phyloP scores from a whole-genome alignment of 2,797 vertebrate species.

The Gila robusta region DNA sequence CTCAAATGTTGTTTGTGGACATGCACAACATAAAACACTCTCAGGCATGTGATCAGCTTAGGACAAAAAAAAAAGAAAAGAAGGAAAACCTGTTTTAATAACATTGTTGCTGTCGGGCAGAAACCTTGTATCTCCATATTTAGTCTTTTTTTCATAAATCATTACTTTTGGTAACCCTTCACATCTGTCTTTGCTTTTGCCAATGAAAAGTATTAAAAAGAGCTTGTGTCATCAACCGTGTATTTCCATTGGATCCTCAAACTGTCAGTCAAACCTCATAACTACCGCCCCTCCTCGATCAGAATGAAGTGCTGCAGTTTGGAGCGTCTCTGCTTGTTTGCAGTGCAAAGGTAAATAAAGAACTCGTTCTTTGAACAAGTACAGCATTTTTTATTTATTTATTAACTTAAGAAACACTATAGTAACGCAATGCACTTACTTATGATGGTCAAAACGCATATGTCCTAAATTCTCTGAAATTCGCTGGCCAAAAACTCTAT shows the following conservation, averaged over 20 bases:
- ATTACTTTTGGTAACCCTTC: background rate
- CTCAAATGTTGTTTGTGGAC: too few relatives aligned
- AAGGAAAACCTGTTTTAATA: background rate
- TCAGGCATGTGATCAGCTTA: too few relatives aligned
- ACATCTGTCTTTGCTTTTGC: background rate
- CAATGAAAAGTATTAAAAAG: background rate
- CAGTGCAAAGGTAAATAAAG: background rate
- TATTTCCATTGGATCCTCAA: background rate
- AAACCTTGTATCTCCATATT: background rate
- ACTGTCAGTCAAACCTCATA: background rate
- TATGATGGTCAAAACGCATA: background rate
- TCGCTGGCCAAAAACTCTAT: background rate
- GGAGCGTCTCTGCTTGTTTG: background rate
- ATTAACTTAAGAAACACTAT: too few relatives aligned
- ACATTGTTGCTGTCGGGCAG: background rate
- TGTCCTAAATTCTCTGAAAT: background rate
- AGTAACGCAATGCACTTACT: background rate
- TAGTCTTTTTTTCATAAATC: background rate
- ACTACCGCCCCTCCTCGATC: background rate
- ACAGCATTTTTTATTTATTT: too few relatives aligned
- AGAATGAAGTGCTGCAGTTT: background rate
- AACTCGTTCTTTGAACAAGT: too few relatives aligned
- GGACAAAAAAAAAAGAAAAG: background rate
- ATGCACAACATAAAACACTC: too few relatives aligned
- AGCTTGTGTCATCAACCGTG: background rate